phyloP scores from a whole-genome alignment of 2,888 invertebrate species.

The Drosophila subquinaria region DNA sequence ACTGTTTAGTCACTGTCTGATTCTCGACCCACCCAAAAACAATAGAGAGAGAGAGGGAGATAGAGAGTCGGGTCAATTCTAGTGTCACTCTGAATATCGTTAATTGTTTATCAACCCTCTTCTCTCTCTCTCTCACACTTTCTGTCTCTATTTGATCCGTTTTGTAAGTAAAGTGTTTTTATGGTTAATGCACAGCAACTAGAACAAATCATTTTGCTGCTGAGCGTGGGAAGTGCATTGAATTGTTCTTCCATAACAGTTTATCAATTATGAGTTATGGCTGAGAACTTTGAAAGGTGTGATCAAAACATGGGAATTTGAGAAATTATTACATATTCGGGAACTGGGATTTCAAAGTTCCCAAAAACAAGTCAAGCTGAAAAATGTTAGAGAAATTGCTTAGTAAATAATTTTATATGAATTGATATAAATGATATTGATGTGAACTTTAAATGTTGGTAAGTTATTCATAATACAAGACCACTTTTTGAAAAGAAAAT shows the following conservation, averaged over 20 bases:
- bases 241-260: constrained; percentile 57
- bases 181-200: constrained; percentile 39
- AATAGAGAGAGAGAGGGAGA: not conserved
- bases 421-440: too few relatives aligned
- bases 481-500: too few relatives aligned
- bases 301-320: constrained; percentile 52
- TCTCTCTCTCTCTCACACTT: not conserved
- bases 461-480: too few relatives aligned
- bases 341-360: constrained; percentile 1
- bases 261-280: constrained; percentile 36
- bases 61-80: constrained; percentile 32
- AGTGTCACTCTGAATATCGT: constrained; percentile 46
- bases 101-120: constrained; percentile 59
- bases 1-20: constrained; percentile 79
- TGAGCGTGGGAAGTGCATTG: constrained; percentile 59
- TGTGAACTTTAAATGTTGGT: too few relatives aligned
- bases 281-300: constrained; percentile 45
- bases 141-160: constrained; percentile 31
- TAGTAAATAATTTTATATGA: too few relatives aligned
- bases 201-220: constrained; percentile 50
- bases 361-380: constrained; percentile 1
- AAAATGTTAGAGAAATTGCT: not conserved
- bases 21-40: constrained; percentile 41
- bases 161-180: constrained; percentile 42
- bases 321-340: not conserved